These are phyloP conservation scores for Micronycteris hirsuta DNA, from an alignment of 2,113 vertebrate genomes.

Conservation along the genomic window DNA sequence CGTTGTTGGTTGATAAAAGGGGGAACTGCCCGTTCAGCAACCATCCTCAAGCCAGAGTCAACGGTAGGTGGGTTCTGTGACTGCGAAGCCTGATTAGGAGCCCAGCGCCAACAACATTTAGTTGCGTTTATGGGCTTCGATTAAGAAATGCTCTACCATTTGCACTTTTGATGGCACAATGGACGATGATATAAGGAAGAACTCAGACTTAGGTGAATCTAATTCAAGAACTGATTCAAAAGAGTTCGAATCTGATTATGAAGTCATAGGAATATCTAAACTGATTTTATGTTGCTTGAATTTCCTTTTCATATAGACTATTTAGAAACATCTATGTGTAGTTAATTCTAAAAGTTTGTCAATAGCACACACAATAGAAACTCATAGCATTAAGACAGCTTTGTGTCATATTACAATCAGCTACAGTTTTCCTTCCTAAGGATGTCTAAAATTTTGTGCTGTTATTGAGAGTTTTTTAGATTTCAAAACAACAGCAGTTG, in stretches of 20 bases:
- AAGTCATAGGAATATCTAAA: not conserved
- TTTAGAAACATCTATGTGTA: not conserved
- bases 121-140: not conserved
- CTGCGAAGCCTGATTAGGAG: no score
- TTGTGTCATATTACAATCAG: not conserved
- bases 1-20: not conserved
- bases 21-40: fast-evolving
- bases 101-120: not conserved
- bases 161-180: not conserved
- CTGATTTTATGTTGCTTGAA: not conserved
- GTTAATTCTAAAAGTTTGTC: not conserved
- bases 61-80: not conserved
- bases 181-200: not conserved
- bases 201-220: not conserved
- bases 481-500: not conserved
- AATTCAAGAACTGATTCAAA: not conserved
- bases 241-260: not conserved
- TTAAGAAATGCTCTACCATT: not conserved
- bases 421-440: not conserved
- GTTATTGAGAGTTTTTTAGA: not conserved
- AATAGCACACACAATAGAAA: not conserved
- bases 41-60: no score
- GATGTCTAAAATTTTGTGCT: not conserved
- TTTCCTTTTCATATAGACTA: not conserved
- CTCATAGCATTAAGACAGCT: not conserved